Base-by-base conservation (phyloP, 2,113 vertebrate genomes). In the Echinops telfairi region DNA sequence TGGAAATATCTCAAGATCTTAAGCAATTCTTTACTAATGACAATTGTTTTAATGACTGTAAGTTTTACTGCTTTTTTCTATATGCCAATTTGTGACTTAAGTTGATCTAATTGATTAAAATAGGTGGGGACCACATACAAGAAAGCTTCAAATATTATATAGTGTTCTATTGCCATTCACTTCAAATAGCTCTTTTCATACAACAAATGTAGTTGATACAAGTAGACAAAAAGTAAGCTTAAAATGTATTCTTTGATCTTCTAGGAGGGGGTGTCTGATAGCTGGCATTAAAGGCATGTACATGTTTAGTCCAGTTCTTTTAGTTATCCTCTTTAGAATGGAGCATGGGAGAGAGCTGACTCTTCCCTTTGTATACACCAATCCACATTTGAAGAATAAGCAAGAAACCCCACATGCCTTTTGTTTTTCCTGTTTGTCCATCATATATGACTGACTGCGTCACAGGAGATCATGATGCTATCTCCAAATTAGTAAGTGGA, bases 41-140 rank as follows among this genome's bases (percentile, higher is more conserved):
- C 40, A 40, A 40, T 40, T 40, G 40, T 53, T 53, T 53, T 53
- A 11, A 53, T 8, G 12, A 19, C 17, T 62, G 20, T 20, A 62
- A 62, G 60, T 53, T 53, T 53, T 53, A 53, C 47, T 53, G 2
- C 47, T 53, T 53, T 40, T 53, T 53, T 53, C 47, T 53, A 53
- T 53, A 53, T 83, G 12, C 4, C 79, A 87, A 66, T 57, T 89
- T 76, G 43, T 66, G 80, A 79, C 3, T 82, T 66, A 33, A 78
- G 5, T 75, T 85, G 75, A 68, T 75, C n/a, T 95, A 75, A 38
- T 79, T 80, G 17, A 73, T 60, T 58, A 84, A 83, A 43, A 68
- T 57, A 90, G 79, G 36, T 66, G 10, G 14, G 22, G 86, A 19
- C 47, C 25, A 58, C 62, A 75, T 11, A 87, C 40, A 47, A 22